Evolutionary conservation across 2,888 invertebrate genomes (phyloP).

Genomic region (Cabera pusaria): DNA sequence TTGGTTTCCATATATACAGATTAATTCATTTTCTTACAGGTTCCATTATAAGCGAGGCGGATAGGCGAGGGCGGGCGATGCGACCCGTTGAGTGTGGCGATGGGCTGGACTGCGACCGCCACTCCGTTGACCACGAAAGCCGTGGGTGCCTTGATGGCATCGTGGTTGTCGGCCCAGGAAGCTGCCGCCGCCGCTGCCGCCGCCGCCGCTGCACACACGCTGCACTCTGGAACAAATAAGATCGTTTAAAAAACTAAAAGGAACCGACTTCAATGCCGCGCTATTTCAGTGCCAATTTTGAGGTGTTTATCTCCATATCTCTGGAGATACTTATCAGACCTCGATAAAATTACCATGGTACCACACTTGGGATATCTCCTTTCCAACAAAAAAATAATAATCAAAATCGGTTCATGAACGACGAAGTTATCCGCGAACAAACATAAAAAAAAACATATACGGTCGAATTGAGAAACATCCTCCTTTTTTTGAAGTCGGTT

Average conservation of each 20-base stretch:
- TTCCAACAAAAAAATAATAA: too few species aligned
- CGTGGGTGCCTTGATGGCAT: slow-evolving; percentile 45
- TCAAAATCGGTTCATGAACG: too few species aligned
- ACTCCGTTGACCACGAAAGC: slow-evolving; percentile 49
- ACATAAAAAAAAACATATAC: not conserved
- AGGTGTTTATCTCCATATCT: too few species aligned
- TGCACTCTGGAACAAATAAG: slow-evolving; percentile 58
- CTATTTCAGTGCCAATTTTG: too few species aligned
- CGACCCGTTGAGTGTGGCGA: slow-evolving; percentile 33
- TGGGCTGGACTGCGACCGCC: slow-evolving; percentile 28
- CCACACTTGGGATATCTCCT: too few species aligned
- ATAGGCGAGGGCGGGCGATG: slow-evolving; percentile 21
- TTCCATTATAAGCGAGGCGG: slow-evolving; percentile 47
- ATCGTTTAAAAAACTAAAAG: too few species aligned
- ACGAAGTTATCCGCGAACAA: too few species aligned
- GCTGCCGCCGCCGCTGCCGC: slow-evolving; percentile 75
- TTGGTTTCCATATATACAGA: too few species aligned
- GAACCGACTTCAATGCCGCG: too few species aligned
- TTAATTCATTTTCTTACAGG: too few species aligned
- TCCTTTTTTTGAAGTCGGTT: not conserved
- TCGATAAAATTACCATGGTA: too few species aligned
- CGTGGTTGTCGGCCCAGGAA: slow-evolving; percentile 60
- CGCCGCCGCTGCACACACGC: slow-evolving; percentile 74
- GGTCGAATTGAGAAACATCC: not conserved
- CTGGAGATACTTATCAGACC: too few species aligned